Base-by-base conservation (phyloP, 2,888 invertebrate species). In the Cephus sareptanus region DNA sequence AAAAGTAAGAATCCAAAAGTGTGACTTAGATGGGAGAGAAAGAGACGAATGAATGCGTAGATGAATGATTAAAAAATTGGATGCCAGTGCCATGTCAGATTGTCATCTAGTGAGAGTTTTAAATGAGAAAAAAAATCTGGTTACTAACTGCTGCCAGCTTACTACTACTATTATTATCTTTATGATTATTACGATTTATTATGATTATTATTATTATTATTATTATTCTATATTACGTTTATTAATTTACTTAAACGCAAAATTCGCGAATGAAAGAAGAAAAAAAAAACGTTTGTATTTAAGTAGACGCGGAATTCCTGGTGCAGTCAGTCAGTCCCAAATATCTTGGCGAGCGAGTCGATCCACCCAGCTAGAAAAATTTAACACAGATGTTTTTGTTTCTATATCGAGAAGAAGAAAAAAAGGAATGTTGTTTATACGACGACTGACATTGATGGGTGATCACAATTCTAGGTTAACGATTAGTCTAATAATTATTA, bases 401-500 rank as follows among this genome's bases (percentile, higher is more conserved):
- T 84, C 80, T 83, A 81, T 83, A 82, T 87, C 78, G 79, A 82
- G 80, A 76, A 80, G 40, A 40, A 40, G 15, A 71, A 79, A 74
- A 82, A 81, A 81, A 80, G 86, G 87, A 86, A 83, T 85, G 87
- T 88, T 89, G 84, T 86, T 88, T 88, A 87, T 87, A 86, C 87
- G 86, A 89, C 88, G 90, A 91, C 90, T 90, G 91, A 91, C 89
- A 87, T 89, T 90, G 89, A 89, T 91, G 90, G 90, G 90, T 91
- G 91, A 91, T 91, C 89, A 91, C 90, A 90, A 91, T 90, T 89
- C 87, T 91, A 91, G 90, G 90, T 91, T 89, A 90, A 88, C 84
- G 82, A 90, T 91, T 91, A 91, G 91, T 90, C 90, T 91, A 91
- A 91, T 91, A 90, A 91, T 90, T 89, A 90, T 90, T 90, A 90